Evolutionary conservation across 2,797 vertebrate genomes (phyloP).

Genomic region (Bovichtus variegatus): DNA sequence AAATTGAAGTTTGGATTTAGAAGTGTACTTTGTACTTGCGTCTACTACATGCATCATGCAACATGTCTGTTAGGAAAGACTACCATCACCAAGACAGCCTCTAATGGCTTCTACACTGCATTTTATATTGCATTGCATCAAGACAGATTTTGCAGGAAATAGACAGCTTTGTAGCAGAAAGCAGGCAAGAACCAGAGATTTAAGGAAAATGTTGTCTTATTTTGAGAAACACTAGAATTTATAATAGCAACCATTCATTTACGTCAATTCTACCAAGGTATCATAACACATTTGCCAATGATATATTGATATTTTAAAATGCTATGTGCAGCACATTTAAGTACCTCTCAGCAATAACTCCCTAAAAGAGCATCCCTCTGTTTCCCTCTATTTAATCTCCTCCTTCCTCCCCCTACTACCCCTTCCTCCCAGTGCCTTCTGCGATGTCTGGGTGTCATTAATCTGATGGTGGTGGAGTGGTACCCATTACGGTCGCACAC

Average conservation of each 20-base stretch:
- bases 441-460: conserved; percentile 72
- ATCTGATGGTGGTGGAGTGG: conserved; percentile 77
- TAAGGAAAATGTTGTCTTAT: conserved; percentile 1
- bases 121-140: neutral
- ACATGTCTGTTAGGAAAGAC: too few species aligned
- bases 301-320: conserved; percentile 73
- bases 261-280: conserved; percentile 36
- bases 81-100: neutral
- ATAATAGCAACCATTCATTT: conserved; percentile 41
- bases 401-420: conserved; percentile 15
- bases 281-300: conserved; percentile 58
- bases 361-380: conserved; percentile 65
- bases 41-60: neutral
- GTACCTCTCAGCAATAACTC: conserved; percentile 66
- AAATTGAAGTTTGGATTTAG: neutral
- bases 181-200: neutral
- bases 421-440: conserved; percentile 50
- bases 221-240: conserved; percentile 26
- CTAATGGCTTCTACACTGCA: neutral
- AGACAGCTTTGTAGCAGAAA: neutral
- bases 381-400: conserved; percentile 63
- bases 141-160: neutral
- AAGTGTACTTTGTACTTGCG: neutral
- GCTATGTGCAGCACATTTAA: conserved; percentile 68
- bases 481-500: conserved; percentile 75